A percentile compares a stretch with the other conserved stretches of the same genome.
phyloP scores from a whole-genome alignment of 2,797 vertebrate species.

The Uromys caudimaculatus region DNA sequence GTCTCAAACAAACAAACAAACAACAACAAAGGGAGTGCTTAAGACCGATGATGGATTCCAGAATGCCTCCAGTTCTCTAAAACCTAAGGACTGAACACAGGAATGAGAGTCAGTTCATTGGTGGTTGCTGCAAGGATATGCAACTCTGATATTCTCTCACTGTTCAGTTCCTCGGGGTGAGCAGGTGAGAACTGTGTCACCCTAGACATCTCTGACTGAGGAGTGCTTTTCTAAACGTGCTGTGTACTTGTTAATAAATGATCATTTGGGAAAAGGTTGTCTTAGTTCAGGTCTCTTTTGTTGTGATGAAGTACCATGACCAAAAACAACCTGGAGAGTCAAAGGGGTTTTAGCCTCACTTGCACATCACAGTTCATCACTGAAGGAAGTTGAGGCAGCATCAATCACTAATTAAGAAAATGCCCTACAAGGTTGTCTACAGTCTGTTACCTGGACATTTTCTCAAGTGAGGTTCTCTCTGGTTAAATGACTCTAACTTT shows the following conservation, averaged over 20 bases:
- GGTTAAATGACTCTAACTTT: neutral
- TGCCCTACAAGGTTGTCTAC: neutral
- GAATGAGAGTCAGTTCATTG: neutral
- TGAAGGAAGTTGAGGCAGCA: neutral
- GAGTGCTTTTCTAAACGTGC: conserved; percentile 22
- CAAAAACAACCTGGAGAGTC: neutral
- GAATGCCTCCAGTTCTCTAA: neutral
- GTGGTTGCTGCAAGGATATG: conserved; percentile 7
- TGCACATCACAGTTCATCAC: neutral
- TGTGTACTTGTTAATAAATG: conserved; percentile 37
- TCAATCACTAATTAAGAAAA: neutral
- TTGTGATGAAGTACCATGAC: neutral
- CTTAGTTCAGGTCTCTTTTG: neutral
- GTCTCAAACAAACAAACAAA: neutral
- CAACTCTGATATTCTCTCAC: neutral
- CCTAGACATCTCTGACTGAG: conserved; percentile 2
- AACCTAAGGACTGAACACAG: conserved; percentile 14
- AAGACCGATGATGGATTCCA: neutral
- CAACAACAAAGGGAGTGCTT: neutral
- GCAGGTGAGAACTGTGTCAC: neutral
- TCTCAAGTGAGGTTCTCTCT: neutral
- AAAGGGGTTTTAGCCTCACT: neutral
- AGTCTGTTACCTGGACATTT: neutral
- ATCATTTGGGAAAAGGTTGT: neutral
- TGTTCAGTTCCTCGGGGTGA: neutral